Conservation (phyloP, 2,888 invertebrate genomes). For the Trichopoda pennipes region DNA sequence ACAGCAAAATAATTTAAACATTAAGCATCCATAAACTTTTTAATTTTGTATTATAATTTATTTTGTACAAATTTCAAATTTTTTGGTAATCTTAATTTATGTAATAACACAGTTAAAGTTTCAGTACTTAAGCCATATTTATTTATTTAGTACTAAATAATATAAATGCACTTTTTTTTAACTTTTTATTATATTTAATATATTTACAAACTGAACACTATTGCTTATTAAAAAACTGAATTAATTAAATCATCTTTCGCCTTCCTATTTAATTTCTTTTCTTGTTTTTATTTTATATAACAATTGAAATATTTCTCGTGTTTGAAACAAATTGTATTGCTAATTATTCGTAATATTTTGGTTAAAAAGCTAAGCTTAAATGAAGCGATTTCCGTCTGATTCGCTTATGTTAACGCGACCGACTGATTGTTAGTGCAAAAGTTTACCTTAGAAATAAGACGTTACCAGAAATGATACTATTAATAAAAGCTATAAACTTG, state of each 20-base stretch:
- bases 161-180: conserved; percentile 13
- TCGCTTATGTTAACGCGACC: conserved; percentile 77
- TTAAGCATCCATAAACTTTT: not conserved
- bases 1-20: not conserved
- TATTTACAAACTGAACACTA: conserved; percentile 25
- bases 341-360: not conserved
- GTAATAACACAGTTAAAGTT: not conserved
- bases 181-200: not conserved
- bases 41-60: not conserved
- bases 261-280: conserved; percentile 25
- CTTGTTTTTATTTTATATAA: conserved; percentile 20
- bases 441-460: conserved; percentile 78
- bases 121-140: conserved; percentile 20
- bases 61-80: conserved; percentile 26
- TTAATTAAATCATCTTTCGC: conserved; percentile 41
- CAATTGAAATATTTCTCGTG: conserved; percentile 26
- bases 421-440: conserved; percentile 76
- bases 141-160: not conserved
- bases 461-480: conserved; percentile 63
- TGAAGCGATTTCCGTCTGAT: conserved; percentile 73
- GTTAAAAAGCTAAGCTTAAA: conserved; percentile 30
- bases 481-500: conserved; percentile 25
- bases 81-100: not conserved
- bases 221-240: conserved; percentile 20
- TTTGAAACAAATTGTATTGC: conserved; percentile 13